A percentile compares a stretch with the other conserved stretches of the same genome.
These are phyloP conservation scores for Hemibagrus guttatus DNA, from an alignment of 2,797 vertebrate genomes.

Conservation along the genomic window DNA sequence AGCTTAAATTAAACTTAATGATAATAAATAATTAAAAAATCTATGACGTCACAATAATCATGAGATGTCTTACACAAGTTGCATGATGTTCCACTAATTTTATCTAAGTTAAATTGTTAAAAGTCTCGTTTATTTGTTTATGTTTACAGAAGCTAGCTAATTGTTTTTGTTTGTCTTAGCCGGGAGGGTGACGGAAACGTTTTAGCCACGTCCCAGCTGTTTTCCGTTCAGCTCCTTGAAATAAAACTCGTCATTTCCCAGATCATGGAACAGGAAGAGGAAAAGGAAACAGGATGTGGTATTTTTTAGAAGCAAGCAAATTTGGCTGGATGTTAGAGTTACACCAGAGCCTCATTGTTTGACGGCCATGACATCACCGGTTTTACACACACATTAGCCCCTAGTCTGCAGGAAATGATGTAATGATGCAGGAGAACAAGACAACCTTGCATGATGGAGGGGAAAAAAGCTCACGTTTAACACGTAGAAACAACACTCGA, in stretches of 20 bases:
- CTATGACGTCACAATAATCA: background rate
- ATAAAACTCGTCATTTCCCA: conserved; percentile 28
- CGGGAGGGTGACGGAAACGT: background rate
- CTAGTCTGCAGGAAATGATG: conserved; percentile 48
- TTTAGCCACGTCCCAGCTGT: background rate
- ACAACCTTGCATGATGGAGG: background rate
- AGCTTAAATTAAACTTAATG: background rate
- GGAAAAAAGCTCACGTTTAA: background rate
- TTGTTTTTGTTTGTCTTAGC: background rate
- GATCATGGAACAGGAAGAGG: background rate
- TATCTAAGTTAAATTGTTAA: background rate
- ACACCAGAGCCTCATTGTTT: conserved; percentile 49
- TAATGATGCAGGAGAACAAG: conserved; percentile 5
- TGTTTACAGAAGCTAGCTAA: background rate
- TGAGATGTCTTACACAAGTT: background rate
- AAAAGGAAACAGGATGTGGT: conserved; percentile 50
- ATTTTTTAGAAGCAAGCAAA: conserved; percentile 36
- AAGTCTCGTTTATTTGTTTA: background rate
- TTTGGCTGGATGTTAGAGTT: conserved; percentile 30
- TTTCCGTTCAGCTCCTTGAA: background rate
- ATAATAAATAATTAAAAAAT: background rate
- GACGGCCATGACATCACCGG: conserved; percentile 46
- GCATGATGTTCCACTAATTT: background rate
- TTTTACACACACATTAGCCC: conserved; percentile 33
- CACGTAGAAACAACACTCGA: background rate